Base-by-base conservation (phyloP, 2,888 invertebrate species). In the Caradrina clavipalpis region DNA sequence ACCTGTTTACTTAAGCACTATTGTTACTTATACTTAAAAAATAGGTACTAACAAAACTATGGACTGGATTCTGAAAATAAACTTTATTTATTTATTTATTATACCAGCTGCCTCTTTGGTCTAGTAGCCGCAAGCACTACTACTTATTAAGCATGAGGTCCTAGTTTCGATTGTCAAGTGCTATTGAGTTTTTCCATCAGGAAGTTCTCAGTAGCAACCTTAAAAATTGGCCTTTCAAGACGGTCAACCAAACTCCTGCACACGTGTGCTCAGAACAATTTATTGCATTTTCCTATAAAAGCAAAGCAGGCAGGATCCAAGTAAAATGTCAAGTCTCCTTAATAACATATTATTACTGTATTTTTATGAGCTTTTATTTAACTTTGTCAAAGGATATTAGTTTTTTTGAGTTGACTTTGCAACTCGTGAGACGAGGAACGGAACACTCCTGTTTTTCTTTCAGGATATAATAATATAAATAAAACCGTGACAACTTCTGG, bases 361-460 rank as follows among this genome's bases (percentile, higher is more conserved):
- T 59, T 62, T 58, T 61, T 51, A 51, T 21, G 15, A 69, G 53
- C 5, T 66, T 66, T 54, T 63, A 69, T 70, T 69, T 60, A 76
- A 56, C 53, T 78, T 65, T 21, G 31, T 55, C 81, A 80, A 80
- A 80, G 59, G 65, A 66, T 78, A 78, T 78, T 76, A 69, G 62
- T 45, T 76, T 74, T 68, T 78, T 80, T 42, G 59, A 76, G 76
- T 78, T 80, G 76, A 69, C 76, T 80, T 80, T 66, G 50, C 42
- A 47, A 80, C 50, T 76, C 35, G 60, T 26, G 61, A 22, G 42
- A 76, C 50, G 62, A 51, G 61, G 22, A 76, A 65, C 47, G 55
- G 50, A 65, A 69, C 50, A n/a, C 15, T 69, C 8, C 0, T 60
- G 70, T 63, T 76, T 80, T 80, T 63, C 70, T 78, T 80, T 76